A percentile compares a stretch with the other conserved stretches of the same genome.
Conservation (phyloP, 2,797 vertebrate genomes). For the Nyctalus aviator region DNA sequence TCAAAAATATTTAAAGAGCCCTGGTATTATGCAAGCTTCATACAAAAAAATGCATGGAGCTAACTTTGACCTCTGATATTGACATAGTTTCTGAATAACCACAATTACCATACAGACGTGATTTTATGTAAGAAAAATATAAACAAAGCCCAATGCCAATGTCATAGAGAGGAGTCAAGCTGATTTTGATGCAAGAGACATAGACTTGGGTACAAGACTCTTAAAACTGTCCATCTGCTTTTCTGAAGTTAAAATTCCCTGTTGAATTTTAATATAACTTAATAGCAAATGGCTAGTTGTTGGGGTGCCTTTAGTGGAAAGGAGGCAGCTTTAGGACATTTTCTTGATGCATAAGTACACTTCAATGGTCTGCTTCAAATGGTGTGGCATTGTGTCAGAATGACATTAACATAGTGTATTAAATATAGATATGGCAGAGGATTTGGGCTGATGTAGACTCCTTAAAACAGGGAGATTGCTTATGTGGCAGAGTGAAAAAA, state of each 20-base stretch:
- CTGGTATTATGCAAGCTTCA: background rate
- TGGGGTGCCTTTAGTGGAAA: background rate
- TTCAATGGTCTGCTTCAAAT: background rate
- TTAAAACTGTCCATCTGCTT: constrained; percentile 52
- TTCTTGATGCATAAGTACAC: constrained; percentile 58
- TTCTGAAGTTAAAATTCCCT: constrained; percentile 65
- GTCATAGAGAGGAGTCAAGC: background rate
- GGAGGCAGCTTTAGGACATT: constrained; percentile 38
- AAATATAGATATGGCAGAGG: constrained; percentile 41
- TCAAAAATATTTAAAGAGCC: background rate
- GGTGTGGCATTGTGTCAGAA: constrained; percentile 9
- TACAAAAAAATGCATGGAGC: background rate
- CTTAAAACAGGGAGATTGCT: constrained; percentile 19
- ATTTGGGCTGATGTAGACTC: background rate
- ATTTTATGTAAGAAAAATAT: constrained; percentile 24
- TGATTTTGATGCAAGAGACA: constrained; percentile 1
- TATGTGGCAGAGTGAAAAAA: constrained; percentile 40
- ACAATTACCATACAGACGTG: background rate
- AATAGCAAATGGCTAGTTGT: constrained; percentile 26
- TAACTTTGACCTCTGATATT: constrained; percentile 45
- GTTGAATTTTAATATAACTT: constrained; percentile 63
- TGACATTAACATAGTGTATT: constrained; percentile 33
- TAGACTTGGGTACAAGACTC: background rate
- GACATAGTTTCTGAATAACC: constrained; percentile 44
- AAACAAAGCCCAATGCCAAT: background rate